These are phyloP conservation scores for Amblyteles armatorius DNA, from an alignment of 2,888 invertebrate species.

Conservation along the genomic window DNA sequence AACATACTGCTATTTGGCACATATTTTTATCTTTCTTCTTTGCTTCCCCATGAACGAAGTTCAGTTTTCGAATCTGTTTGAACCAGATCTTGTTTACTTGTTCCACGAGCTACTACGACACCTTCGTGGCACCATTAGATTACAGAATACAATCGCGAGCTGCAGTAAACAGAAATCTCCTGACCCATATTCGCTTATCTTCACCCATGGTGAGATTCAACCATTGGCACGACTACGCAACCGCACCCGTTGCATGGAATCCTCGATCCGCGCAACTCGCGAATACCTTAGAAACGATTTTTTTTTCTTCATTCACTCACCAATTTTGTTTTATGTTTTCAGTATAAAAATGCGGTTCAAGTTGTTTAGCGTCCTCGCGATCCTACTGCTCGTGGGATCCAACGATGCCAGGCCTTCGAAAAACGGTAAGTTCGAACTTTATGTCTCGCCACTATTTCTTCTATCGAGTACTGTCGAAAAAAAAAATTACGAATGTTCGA, in stretches of 20 bases:
- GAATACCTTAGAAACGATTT: neutral
- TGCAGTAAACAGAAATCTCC: slow-evolving; percentile 12
- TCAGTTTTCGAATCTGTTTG: neutral
- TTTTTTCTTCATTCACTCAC: slow-evolving; percentile 21
- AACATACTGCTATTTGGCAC: neutral
- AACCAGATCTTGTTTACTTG: neutral
- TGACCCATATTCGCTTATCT: slow-evolving; percentile 49
- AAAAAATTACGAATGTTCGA: no score
- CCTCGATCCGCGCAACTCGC: neutral
- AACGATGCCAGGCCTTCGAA: slow-evolving; percentile 79
- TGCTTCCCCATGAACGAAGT: neutral
- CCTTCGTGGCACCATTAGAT: slow-evolving; percentile 13
- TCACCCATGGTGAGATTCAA: slow-evolving; percentile 16
- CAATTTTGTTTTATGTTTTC: slow-evolving; percentile 74
- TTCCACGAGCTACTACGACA: neutral
- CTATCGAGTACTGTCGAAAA: no score
- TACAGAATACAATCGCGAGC: neutral
- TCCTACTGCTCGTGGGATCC: slow-evolving; percentile 78
- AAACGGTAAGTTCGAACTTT: slow-evolving; percentile 74
- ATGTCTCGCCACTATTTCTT: no score
- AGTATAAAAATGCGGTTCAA: slow-evolving; percentile 81
- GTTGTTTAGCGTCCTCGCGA: slow-evolving; percentile 74
- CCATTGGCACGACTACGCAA: no score
- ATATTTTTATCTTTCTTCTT: slow-evolving; percentile 1
- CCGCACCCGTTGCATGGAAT: neutral